Base-by-base conservation (phyloP, 2,888 invertebrate species). In the Emmelina monodactyla region DNA sequence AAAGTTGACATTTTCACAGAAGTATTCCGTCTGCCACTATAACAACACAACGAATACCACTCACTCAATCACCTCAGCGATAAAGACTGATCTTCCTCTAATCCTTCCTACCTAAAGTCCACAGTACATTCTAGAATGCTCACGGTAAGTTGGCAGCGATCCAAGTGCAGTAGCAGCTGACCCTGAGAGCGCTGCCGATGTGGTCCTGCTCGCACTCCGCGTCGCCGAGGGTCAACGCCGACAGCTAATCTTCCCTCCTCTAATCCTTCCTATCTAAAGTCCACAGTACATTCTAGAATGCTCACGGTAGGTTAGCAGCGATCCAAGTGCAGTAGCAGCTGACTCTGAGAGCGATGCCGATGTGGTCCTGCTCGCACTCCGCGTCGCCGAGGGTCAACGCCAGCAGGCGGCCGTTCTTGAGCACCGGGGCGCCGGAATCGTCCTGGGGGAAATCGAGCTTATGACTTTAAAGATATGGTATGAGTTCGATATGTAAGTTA, bases 241-340 rank as follows among this genome's bases (percentile, higher is more conserved):
- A 50, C 12, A 71, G 43, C n/a, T n/a, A n/a, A n/a, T n/a, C n/a
- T n/a, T n/a, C n/a, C n/a, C n/a, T n/a, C n/a, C n/a, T n/a, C n/a
- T n/a, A n/a, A n/a, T n/a, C n/a, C n/a, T n/a, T n/a, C n/a, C n/a
- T n/a, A n/a, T n/a, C n/a, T n/a, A n/a, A n/a, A n/a, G n/a, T n/a
- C n/a, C n/a, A n/a, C n/a, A n/a, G n/a, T n/a, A n/a, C n/a, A n/a
- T n/a, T n/a, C n/a, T n/a, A n/a, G n/a, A n/a, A n/a, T 19, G 53
- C 60, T 62, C 33, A 71, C 70, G 68, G 69, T 9, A 70, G 36
- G 35, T 69, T 59, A 0, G 59, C 51, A 5, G 49, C 46, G 2
- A 71, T 63, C 71, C 70, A 71, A 1, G 50, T 40, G 37, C 71
- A 71, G 40, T 55, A 70, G 38, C 68, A 62, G 35, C 51, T 51